Base-by-base conservation (phyloP, 2,113 vertebrate genomes). In the Centrocercus urophasianus region DNA sequence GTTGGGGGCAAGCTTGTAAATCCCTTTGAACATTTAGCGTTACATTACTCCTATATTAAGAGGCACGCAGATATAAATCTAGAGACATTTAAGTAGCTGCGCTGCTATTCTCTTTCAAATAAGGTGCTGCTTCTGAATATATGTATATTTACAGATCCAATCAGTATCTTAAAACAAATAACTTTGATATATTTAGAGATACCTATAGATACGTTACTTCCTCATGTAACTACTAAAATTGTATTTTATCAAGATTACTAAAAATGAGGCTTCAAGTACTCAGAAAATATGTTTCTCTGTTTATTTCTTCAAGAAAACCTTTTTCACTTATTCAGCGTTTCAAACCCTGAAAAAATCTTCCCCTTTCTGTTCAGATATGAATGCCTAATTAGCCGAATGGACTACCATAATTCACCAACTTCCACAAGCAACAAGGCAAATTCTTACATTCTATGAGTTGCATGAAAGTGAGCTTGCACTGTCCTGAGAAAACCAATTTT, bases 391-490 rank as follows among this genome's bases (percentile, higher is more conserved):
- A 73, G 24, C 47, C 24, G 19, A 83, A 56, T n/a, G 47, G 18
- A 52, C 32, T n/a, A 42, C 12, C 10, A 11, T 36, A 34, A 27
- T 42, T 54, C 60, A 73, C 38, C 18, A 73, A 8, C n/a, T 22
- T 34, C 47, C 12, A 21, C 24, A 52, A 25, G 42, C 25, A 50
- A 36, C 15, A 73, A 54, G 12, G 25, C 32, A 48, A 73, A 42
- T 9, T 32, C 27, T 40, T 56, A 36, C 32, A n/a, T 14, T 69
- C 42, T 69, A 30, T 28, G 13, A 45, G 8, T 73, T 42, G 38
- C 28, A 24, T 3, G 6, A 73, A 63, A 34, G 74, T 27, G 7
- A 80, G 13, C 5, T 61, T 48, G 10, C 3, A 0, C 3, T 57
- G 25, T 47, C 14, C 64, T 48, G 11, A 85, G n/a, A 83, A 69